These are phyloP conservation scores for Drosophila limbata DNA, from an alignment of 2,888 invertebrate species.

Conservation along the genomic window DNA sequence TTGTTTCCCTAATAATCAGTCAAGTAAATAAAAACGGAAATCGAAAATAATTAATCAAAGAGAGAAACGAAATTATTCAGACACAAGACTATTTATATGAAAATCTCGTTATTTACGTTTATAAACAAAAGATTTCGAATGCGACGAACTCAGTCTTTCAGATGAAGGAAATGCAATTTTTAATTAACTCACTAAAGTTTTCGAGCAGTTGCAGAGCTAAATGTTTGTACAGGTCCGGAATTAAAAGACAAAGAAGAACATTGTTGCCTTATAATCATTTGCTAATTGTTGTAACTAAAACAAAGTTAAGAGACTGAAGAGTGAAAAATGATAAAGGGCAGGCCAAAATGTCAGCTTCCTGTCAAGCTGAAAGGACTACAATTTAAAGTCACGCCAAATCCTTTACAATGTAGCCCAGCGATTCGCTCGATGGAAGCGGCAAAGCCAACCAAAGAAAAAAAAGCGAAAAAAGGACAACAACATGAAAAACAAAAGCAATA, in stretches of 20 bases:
- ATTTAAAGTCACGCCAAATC: conserved; percentile 67
- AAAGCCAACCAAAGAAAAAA: conserved; percentile 33
- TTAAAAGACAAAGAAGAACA: background rate
- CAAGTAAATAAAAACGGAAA: too few species aligned
- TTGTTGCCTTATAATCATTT: conserved; percentile 25
- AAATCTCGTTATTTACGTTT: too few species aligned
- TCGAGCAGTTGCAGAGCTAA: background rate
- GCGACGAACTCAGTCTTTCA: too few species aligned
- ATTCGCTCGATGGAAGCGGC: conserved; percentile 51
- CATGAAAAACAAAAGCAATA: conserved; percentile 30
- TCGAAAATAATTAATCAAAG: too few species aligned
- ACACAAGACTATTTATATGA: too few species aligned
- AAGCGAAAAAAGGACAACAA: conserved; percentile 27
- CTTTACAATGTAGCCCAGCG: conserved; percentile 63
- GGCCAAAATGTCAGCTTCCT: conserved; percentile 25
- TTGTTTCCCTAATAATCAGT: too few species aligned
- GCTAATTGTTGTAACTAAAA: conserved; percentile 39
- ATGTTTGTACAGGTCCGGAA: conserved; percentile 18
- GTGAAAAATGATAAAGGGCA: conserved; percentile 9
- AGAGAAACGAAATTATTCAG: too few species aligned
- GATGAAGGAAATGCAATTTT: background rate
- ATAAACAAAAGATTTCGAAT: too few species aligned
- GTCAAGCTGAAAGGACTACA: conserved; percentile 40
- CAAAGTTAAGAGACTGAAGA: conserved; percentile 7
- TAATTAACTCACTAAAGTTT: conserved; percentile 6